A percentile compares a stretch with the other conserved stretches of the same genome.
Conservation (phyloP, 2,888 invertebrate species). For the Pristionchus maxplancki region DNA sequence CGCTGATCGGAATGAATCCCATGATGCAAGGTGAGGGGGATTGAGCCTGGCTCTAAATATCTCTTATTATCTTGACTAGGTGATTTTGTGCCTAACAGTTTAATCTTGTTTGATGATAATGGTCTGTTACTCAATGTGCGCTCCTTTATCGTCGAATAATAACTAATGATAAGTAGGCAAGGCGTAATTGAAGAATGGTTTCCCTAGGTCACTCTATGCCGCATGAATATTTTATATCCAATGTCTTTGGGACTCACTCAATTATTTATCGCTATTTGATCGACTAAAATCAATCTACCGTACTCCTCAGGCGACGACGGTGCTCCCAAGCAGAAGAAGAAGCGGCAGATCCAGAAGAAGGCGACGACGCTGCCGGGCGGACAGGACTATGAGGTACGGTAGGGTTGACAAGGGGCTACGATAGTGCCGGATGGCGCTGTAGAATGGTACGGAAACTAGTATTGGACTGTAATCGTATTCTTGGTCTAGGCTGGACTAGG, state of each 20-base stretch:
- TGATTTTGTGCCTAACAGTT: neutral
- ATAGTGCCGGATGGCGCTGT: too few species aligned
- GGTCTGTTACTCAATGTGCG: neutral
- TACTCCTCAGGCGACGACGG: constrained; percentile 48
- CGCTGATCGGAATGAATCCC: neutral
- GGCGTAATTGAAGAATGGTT: too few species aligned
- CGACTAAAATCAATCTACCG: neutral
- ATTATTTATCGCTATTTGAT: neutral
- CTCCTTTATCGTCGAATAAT: neutral
- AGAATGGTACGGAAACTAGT: too few species aligned
- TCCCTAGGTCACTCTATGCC: too few species aligned
- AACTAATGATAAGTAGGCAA: too few species aligned
- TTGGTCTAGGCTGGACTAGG: too few species aligned
- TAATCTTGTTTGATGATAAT: neutral
- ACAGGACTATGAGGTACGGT: constrained; percentile 48
- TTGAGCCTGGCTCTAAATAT: too few species aligned
- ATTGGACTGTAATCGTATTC: too few species aligned
- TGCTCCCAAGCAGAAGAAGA: constrained; percentile 70
- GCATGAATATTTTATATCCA: too few species aligned
- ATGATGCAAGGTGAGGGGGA: constrained; percentile 13
- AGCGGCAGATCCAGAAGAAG: constrained; percentile 68
- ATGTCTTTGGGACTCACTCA: too few species aligned
- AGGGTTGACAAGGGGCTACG: neutral
- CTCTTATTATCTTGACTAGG: too few species aligned
- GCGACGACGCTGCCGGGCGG: constrained; percentile 54